Evolutionary conservation across 2,797 vertebrate species (phyloP), one percentile per base, ranked within the genome.

Genomic region (Eremophila alpestris): DNA sequence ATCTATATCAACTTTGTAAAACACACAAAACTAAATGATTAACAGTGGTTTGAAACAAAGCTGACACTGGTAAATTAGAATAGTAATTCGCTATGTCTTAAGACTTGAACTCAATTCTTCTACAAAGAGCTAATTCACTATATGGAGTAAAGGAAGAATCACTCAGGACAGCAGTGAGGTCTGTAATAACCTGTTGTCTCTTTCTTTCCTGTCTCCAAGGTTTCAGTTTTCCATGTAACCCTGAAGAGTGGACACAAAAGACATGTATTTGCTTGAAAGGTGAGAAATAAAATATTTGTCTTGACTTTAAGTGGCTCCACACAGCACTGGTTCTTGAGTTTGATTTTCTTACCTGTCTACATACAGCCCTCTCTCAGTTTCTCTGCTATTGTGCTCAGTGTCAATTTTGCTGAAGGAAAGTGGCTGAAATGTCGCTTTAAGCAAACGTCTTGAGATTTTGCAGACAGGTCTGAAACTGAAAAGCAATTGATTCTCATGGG

Each of bases 351-450:
- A 59, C 84, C 90, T 92, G 89, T 64, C 93, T 85, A 24, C 51
- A 62, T 78, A 78, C 9, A 65, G 51, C 29, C 26, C 17, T 87
- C 78, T 63, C 92, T 93, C 75, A 34, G 36, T 81, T 87, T 80
- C 69, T 87, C 43, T 73, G 76, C 73, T 91, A 41, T 86, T 94
- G 84, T 85, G 84, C 90, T 92, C 75, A 78, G 4, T 85, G 82
- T 94, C 92, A 89, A 73, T 93, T 97, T 68, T 83, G 43, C 78
- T 87, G 94, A 95, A 91, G 65, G 15, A 41, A 96, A 95, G 82
- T 62, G 89, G 54, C 87, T 93, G 91, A 93, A 95, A 91, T 78
- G 79, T 88, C 12, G 0, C 62, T 94, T 95, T 75, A 79, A 80
- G 87, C 90, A 94, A 94, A 85, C 21, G 68, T 78, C 75, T 73